Evolutionary conservation across 2,797 vertebrate species (phyloP).

Genomic region (Vireo griseus): DNA sequence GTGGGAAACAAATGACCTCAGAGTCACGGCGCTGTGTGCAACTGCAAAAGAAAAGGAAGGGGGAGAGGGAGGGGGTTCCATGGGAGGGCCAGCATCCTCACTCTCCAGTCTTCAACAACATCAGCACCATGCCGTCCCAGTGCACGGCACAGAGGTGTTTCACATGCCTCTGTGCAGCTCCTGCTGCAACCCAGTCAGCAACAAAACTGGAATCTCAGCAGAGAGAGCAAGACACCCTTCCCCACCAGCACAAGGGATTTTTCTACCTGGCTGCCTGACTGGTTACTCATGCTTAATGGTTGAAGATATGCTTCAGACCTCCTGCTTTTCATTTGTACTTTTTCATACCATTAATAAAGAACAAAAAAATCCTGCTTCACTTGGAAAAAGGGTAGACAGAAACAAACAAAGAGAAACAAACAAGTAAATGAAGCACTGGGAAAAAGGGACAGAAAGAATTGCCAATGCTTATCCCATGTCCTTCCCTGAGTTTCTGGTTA

Average conservation of each 20-base stretch:
- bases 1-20: slow-evolving; percentile 82
- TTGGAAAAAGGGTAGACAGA: not conserved
- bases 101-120: not conserved
- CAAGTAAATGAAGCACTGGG: not conserved
- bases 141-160: slow-evolving; percentile 4
- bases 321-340: not conserved
- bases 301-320: not conserved
- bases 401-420: not conserved
- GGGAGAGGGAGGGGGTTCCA: not conserved
- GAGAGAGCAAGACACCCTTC: slow-evolving; percentile 5
- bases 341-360: not conserved
- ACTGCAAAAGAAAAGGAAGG: slow-evolving; percentile 68
- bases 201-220: slow-evolving; percentile 2
- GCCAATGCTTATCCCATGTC: not conserved
- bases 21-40: slow-evolving; percentile 70
- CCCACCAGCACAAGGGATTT: not conserved
- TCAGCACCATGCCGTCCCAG: not conserved
- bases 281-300: not conserved
- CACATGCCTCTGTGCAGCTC: not conserved
- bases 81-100: not conserved
- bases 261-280: not conserved
- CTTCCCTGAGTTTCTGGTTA: not conserved
- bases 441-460: not conserved
- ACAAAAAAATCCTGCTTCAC: not conserved
- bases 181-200: not conserved